Evolutionary conservation across 37 sponge, comb jelly and placozoan species (phyloP).

Genomic region (Aplysina aerophoba): DNA sequence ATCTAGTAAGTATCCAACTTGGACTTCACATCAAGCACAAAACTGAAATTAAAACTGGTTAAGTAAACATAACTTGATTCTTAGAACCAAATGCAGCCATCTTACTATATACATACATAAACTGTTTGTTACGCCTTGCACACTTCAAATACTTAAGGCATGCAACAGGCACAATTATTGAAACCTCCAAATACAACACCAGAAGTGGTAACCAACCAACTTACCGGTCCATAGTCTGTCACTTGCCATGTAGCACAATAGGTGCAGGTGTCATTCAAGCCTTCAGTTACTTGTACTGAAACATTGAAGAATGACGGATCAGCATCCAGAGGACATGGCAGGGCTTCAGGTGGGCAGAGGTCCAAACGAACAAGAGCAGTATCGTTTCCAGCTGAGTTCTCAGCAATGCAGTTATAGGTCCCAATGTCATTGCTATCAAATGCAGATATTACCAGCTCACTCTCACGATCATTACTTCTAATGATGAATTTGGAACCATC

Average conservation of each 20-base stretch:
- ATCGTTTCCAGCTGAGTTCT: slow-evolving; percentile 6
- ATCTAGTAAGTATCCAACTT: too few species aligned
- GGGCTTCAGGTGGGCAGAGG: slow-evolving; percentile 1
- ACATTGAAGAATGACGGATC: neutral
- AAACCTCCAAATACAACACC: too few species aligned
- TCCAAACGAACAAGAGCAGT: neutral
- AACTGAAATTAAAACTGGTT: slow-evolving; percentile 25
- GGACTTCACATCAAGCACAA: slow-evolving; percentile 71
- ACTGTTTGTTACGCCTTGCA: too few species aligned
- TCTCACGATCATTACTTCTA: neutral
- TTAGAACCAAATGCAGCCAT: too few species aligned
- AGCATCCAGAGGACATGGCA: neutral
- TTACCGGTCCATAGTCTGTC: slow-evolving; percentile 4
- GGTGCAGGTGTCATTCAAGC: neutral
- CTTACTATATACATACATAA: too few species aligned
- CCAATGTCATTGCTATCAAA: neutral
- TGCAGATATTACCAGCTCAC: neutral
- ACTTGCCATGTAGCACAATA: neutral
- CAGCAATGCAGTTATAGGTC: neutral
- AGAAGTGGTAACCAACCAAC: neutral
- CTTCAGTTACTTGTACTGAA: neutral
- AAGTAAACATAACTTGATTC: neutral
- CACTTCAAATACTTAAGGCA: too few species aligned
- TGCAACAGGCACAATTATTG: too few species aligned
- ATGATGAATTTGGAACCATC: neutral